Percentiles rank a stretch among this genome's conserved stretches.
Conservation (phyloP, 2,888 invertebrate species). For the Pachycephus smyrnensis region DNA sequence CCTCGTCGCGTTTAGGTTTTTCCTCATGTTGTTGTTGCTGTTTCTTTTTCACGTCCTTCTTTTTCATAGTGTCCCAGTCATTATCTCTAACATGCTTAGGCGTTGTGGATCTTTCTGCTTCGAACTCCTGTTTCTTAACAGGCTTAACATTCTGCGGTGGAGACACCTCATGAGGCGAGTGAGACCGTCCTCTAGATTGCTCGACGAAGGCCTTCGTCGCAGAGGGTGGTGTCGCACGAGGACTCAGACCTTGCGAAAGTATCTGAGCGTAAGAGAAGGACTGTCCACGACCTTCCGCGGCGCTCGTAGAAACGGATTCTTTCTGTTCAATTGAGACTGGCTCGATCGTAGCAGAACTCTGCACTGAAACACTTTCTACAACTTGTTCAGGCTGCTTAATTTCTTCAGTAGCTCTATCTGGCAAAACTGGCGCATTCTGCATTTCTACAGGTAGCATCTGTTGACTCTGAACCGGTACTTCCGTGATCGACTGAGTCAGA, state of each 20-base stretch:
- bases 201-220: constrained; percentile 10
- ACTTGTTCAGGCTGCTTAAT: background rate
- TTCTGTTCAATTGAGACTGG: background rate
- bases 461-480: background rate
- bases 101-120: constrained; percentile 11
- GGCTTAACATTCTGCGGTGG: constrained; percentile 26
- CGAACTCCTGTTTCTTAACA: constrained; percentile 18
- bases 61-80: constrained; percentile 48
- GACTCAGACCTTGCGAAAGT: constrained; percentile 74
- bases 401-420: background rate
- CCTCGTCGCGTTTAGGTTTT: constrained; percentile 22
- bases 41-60: constrained; percentile 30
- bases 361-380: background rate
- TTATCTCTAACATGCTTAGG: constrained; percentile 31
- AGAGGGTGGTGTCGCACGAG: constrained; percentile 59
- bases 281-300: constrained; percentile 36
- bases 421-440: background rate
- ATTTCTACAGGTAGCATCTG: background rate
- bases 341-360: background rate
- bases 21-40: constrained; percentile 38
- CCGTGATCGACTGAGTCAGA: constrained; percentile 16
- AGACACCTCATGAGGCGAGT: constrained; percentile 40
- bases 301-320: constrained; percentile 7
- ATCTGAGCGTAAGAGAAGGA: constrained; percentile 78
- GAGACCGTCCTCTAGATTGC: constrained; percentile 28